Evolutionary conservation across 2,797 vertebrate genomes (phyloP).

Genomic region (Galago senegalensis): DNA sequence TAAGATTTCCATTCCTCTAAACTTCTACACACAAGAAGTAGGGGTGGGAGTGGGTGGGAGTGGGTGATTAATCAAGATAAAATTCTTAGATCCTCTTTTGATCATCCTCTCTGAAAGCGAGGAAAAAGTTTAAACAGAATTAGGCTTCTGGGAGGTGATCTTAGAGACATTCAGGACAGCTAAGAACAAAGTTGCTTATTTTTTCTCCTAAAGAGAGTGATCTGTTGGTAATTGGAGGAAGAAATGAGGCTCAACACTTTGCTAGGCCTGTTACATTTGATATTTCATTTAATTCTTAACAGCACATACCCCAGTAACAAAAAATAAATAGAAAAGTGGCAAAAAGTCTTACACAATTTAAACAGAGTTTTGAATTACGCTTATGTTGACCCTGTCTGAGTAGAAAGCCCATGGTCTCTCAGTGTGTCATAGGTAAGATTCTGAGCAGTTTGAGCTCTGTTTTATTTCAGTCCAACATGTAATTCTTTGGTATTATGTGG

Average conservation of each 20-base stretch:
- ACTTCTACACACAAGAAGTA: background rate
- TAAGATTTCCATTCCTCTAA: background rate
- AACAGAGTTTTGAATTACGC: background rate
- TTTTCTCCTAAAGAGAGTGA: background rate
- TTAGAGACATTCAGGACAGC: constrained; percentile 20
- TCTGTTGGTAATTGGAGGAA: constrained; percentile 11
- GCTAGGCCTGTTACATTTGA: background rate
- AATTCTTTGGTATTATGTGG: background rate
- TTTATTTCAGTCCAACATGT: background rate
- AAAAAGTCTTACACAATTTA: background rate
- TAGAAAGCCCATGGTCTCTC: background rate
- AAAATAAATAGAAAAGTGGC: background rate
- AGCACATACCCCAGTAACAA: background rate
- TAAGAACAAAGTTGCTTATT: constrained; percentile 21
- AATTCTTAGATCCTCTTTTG: constrained; percentile 28
- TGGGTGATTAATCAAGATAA: constrained; percentile 48
- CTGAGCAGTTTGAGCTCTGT: background rate
- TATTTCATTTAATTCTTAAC: constrained; percentile 47
- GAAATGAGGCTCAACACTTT: background rate
- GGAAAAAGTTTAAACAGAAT: constrained; percentile 45
- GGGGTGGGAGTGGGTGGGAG: background rate
- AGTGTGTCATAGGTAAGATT: background rate
- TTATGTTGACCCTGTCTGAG: background rate
- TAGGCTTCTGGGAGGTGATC: background rate
- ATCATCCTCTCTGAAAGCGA: constrained; percentile 61